Conservation (phyloP, 2,113 vertebrate species). For the Strix aluco region DNA sequence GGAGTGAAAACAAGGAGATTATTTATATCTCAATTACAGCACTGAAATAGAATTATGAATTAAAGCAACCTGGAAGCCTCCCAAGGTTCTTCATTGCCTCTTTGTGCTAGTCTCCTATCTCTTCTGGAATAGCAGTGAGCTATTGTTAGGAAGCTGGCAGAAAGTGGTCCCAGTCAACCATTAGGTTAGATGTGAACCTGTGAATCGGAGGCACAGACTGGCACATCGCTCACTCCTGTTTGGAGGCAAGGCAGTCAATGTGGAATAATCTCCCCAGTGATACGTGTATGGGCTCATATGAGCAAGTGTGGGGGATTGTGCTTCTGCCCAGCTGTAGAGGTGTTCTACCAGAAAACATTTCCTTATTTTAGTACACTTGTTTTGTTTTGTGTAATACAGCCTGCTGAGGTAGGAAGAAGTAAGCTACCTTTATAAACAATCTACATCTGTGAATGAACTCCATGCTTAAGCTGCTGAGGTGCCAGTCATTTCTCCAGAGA, state of each 20-base stretch:
- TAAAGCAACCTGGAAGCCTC: neutral
- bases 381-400: neutral
- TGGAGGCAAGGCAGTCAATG: neutral
- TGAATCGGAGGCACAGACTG: neutral
- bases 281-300: fast-evolving
- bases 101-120: neutral
- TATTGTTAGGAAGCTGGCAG: neutral
- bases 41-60: neutral
- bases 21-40: neutral
- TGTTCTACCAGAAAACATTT: neutral
- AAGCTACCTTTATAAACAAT: neutral
- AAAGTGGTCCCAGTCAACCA: neutral
- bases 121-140: neutral
- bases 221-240: neutral
- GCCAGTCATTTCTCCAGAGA: neutral
- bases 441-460: neutral
- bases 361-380: neutral
- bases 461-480: neutral
- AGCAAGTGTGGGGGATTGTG: neutral
- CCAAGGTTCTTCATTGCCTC: neutral
- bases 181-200: neutral
- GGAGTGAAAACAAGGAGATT: neutral
- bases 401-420: neutral
- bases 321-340: neutral
- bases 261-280: neutral